phyloP scores from a whole-genome alignment of 2,113 vertebrate species.

The Glareola pratincola region DNA sequence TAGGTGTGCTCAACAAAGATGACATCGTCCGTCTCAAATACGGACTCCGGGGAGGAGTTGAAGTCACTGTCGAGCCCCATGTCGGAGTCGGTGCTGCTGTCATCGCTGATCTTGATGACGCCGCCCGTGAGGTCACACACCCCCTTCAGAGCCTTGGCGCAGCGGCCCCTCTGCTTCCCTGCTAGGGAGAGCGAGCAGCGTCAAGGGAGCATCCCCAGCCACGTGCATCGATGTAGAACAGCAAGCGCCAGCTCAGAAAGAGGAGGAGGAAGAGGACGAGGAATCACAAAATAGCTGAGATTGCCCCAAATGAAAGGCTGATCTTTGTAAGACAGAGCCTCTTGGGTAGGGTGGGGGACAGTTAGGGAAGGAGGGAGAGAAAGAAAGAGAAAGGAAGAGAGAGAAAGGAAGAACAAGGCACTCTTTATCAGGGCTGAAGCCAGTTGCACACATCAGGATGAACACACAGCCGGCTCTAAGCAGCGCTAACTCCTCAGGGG shows the following conservation, averaged over 20 bases:
- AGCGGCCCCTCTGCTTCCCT: constrained; percentile 84
- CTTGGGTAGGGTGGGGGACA: not conserved
- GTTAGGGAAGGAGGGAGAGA: not conserved
- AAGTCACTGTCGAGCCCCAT: constrained; percentile 89
- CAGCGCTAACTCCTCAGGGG: not conserved
- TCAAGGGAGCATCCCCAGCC: not conserved
- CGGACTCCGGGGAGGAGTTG: constrained; percentile 93
- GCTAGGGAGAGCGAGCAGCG: rapidly evolving
- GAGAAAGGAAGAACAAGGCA: not conserved
- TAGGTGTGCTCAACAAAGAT: constrained; percentile 84
- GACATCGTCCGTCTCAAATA: constrained; percentile 88
- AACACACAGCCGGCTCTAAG: not conserved
- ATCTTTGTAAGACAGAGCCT: not conserved
- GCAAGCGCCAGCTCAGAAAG: not conserved
- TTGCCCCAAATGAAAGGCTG: not conserved
- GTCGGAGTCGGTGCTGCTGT: constrained; percentile 93
- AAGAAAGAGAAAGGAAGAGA: no score
- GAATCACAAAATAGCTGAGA: not conserved
- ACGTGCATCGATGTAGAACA: rapidly evolving
- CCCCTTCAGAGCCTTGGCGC: constrained; percentile 76
- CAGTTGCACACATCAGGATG: not conserved
- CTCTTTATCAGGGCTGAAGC: not conserved
- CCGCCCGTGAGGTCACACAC: constrained; percentile 61
- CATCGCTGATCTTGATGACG: constrained; percentile 90
- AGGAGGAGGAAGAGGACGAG: not conserved